A percentile compares a stretch with the other conserved stretches of the same genome.
phyloP scores from a whole-genome alignment of 2,113 vertebrate species.

The Cygnus buccinator region DNA sequence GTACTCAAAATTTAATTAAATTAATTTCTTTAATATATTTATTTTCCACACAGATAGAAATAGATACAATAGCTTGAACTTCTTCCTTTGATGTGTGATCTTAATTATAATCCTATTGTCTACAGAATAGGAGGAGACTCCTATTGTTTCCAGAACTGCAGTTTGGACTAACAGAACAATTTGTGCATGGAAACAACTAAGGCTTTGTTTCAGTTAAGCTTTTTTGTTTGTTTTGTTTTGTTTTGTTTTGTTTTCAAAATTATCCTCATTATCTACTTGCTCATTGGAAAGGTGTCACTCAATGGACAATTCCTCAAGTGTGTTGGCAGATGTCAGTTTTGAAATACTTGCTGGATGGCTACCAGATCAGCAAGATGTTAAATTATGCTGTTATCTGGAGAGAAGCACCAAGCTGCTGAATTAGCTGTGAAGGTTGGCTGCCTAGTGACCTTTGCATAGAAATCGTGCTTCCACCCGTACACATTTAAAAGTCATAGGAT shows the following conservation, averaged over 20 bases:
- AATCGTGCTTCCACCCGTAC: slow-evolving; percentile 25
- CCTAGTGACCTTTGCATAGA: slow-evolving; percentile 45
- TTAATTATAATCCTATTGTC: neutral
- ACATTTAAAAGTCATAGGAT: slow-evolving; percentile 51
- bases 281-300: neutral
- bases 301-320: neutral
- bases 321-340: neutral
- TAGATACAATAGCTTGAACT: fast-evolving
- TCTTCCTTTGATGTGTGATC: neutral
- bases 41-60: neutral
- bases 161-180: neutral
- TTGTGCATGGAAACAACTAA: neutral
- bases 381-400: slow-evolving; percentile 14
- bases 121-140: neutral
- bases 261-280: neutral
- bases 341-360: neutral
- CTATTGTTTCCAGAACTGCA: neutral
- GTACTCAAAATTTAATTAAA: neutral
- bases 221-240: neutral
- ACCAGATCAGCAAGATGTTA: neutral
- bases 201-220: neutral
- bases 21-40: neutral
- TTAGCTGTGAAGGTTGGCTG: neutral
- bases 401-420: neutral
- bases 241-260: neutral